Evolutionary conservation across 2,888 invertebrate species (phyloP), one percentile per base, ranked within the genome.

Genomic region (Odontocerum albicorne): DNA sequence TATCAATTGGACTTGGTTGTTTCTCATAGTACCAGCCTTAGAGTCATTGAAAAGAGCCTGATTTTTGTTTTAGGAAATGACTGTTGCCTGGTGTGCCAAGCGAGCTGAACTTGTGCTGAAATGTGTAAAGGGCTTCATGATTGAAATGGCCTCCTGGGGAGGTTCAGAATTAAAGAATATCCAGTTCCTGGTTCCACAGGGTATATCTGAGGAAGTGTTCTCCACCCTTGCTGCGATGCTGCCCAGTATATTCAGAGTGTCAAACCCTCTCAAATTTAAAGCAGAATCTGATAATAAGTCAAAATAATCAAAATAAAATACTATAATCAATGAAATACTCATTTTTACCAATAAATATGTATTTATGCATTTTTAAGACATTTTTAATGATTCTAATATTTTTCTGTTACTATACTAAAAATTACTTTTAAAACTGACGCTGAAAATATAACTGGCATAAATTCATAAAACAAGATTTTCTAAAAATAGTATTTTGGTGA

Each of bases 41-140:
- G n/a, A n/a, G n/a, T n/a, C n/a, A n/a, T n/a, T n/a, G n/a, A n/a
- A n/a, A n/a, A n/a, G n/a, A n/a, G n/a, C n/a, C n/a, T n/a, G n/a
- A n/a, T 27, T 27, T 4, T 39, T 42, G 43, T 65, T 66, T n/a
- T 65, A 89, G 87, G 92, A 92, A 68, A 92, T 96, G 93, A 97
- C 96, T 0, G 88, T 95, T 47, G 86, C 89, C 27, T 99, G 98
- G 98, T 98, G 97, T 73, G 83, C 91, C 67, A 90, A 94, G 66
- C 80, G 98, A 65, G 97, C 98, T 1, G 99, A 99, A 75, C 79
- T 99, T 61, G 91, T 99, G 55, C 94, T 97, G 68, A 99, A 99
- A 75, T 99, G 99, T 75, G 92, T 96, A 47, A 99, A 99, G 77
- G 99, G 99, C 2, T 99, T 98, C 74, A 92, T 99, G 92, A 95